Conservation (phyloP, 1,140 invertebrate genomes). For the Rhizoglyphus robini region DNA sequence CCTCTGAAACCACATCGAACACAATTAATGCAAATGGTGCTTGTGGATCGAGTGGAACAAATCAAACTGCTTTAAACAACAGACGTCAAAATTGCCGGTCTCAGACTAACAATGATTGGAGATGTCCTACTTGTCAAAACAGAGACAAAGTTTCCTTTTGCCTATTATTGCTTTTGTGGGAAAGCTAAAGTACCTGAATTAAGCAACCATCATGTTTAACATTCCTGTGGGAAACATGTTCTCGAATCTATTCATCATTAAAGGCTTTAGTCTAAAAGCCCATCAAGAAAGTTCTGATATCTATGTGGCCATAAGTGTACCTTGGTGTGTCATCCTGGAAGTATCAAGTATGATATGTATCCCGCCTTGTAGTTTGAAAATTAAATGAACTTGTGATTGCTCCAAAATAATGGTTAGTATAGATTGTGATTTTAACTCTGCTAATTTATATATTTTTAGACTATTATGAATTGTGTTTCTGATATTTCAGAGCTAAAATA, state of each 20-base stretch:
- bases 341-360: too few species aligned
- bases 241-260: constrained; percentile 30
- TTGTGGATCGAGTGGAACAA: neutral
- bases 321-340: constrained; percentile 74
- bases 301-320: constrained; percentile 68
- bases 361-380: constrained; percentile 56
- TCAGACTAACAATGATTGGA: constrained; percentile 52
- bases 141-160: constrained; percentile 48
- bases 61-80: neutral
- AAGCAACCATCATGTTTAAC: constrained; percentile 54
- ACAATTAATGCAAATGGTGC: neutral
- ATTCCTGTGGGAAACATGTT: constrained; percentile 79
- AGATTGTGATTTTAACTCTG: neutral
- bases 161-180: constrained; percentile 71
- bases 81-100: constrained; percentile 54
- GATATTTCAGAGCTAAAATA: constrained; percentile 53
- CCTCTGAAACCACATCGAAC: neutral
- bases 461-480: constrained; percentile 22
- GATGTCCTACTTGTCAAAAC: constrained; percentile 80
- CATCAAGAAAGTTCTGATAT: constrained; percentile 16
- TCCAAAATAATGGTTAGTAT: constrained; percentile 31
- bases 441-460: neutral
- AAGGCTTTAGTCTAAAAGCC: too few species aligned
- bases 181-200: constrained; percentile 55
- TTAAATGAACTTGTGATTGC: constrained; percentile 40